Conservation (phyloP, 2,888 invertebrate species). For the Chymomyza fuscimana region DNA sequence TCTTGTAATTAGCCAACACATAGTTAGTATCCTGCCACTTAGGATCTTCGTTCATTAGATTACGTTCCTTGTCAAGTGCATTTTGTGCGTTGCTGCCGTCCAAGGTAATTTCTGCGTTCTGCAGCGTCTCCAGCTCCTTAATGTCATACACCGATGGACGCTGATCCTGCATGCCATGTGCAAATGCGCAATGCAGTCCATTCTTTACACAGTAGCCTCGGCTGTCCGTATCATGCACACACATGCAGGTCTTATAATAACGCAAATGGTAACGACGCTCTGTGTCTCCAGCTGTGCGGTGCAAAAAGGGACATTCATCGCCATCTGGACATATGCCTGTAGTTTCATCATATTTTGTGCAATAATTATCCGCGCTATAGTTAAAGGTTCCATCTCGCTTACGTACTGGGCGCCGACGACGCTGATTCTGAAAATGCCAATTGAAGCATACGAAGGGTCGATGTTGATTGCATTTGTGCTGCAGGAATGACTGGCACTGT, state of each 20-base stretch:
- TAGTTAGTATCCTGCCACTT: slow-evolving; percentile 99
- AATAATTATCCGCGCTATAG: slow-evolving; percentile 99
- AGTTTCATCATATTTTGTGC: slow-evolving; percentile 99
- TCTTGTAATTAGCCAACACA: slow-evolving; percentile 99
- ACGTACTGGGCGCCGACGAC: slow-evolving; percentile 94
- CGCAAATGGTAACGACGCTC: slow-evolving; percentile 98
- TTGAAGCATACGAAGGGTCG: slow-evolving; percentile 99
- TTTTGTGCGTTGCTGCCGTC: slow-evolving; percentile 85
- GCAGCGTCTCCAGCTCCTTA: slow-evolving; percentile 84
- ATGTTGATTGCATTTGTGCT: slow-evolving; percentile 99
- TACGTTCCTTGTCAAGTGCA: slow-evolving; percentile 96
- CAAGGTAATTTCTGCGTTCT: slow-evolving; percentile 86
- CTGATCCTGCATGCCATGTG: slow-evolving; percentile 97
- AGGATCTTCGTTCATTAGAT: slow-evolving; percentile 98
- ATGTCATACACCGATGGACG: slow-evolving; percentile 96
- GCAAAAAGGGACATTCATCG: slow-evolving; percentile 97
- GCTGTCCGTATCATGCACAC: slow-evolving; percentile 99
- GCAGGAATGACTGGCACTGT: slow-evolving; percentile 99
- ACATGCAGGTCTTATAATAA: slow-evolving; percentile 99
- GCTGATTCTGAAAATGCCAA: slow-evolving; percentile 99
- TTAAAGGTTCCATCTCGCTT: slow-evolving; percentile 99
- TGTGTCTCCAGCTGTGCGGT: slow-evolving; percentile 98
- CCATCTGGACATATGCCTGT: slow-evolving; percentile 99
- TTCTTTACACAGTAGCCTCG: slow-evolving; percentile 98
- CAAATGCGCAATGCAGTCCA: slow-evolving; percentile 99